Evolutionary conservation across 2,888 invertebrate genomes (phyloP).

Genomic region (Pecten maximus): DNA sequence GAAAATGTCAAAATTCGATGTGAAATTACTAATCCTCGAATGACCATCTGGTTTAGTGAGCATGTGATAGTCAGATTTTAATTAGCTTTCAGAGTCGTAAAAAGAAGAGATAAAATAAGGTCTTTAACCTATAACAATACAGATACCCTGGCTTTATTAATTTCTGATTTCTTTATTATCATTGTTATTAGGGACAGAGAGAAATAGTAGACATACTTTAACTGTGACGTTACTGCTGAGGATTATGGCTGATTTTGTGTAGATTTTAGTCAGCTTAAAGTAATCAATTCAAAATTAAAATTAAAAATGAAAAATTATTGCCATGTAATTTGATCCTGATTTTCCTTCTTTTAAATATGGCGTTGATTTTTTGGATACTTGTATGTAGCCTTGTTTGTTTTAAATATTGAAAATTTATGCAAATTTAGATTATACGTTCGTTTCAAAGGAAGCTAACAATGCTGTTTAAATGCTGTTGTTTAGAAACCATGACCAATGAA

Average conservation of each 20-base stretch:
- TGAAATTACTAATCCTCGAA: not conserved
- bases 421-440: not conserved
- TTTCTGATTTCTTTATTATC: slow-evolving; percentile 27
- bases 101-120: not conserved
- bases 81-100: not conserved
- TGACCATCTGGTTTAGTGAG: not conserved
- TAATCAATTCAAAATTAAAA: not conserved
- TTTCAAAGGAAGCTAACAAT: not conserved
- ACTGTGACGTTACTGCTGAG: not conserved
- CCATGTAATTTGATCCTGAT: not conserved
- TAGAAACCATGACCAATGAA: not conserved
- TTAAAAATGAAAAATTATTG: not conserved
- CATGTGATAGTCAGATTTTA: not conserved
- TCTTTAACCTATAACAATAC: not conserved
- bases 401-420: not conserved
- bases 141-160: not conserved
- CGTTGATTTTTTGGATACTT: no score
- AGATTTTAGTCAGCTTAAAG: not conserved
- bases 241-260: not conserved
- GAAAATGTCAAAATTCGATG: slow-evolving; percentile 29
- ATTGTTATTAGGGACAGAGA: not conserved
- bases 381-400: no score
- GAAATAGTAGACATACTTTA: not conserved
- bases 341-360: not conserved
- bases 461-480: not conserved